A percentile compares a stretch with the other conserved stretches of the same genome.
Evolutionary conservation across 1,140 invertebrate species (phyloP).

Genomic region (Chrysomallon squamiferum): DNA sequence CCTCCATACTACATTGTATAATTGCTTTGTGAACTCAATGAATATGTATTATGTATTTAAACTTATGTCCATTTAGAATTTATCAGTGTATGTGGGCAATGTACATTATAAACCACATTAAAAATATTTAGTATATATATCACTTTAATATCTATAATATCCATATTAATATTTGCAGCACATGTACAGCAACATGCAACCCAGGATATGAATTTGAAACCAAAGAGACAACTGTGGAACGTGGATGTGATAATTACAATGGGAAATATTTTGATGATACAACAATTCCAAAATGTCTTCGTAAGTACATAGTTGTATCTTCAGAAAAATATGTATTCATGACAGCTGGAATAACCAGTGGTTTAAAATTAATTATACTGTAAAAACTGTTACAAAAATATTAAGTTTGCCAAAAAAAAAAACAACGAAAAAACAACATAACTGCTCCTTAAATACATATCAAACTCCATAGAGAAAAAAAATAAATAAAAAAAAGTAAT

Average conservation of each 20-base stretch:
- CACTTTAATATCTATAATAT: too few species aligned
- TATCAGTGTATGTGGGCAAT: too few species aligned
- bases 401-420: not conserved
- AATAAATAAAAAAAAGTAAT: not conserved
- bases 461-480: not conserved
- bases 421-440: not conserved
- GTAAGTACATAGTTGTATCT: constrained; percentile 26
- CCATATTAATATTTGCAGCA: constrained; percentile 25
- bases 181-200: constrained; percentile 30
- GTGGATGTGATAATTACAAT: constrained; percentile 24
- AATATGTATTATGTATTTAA: too few species aligned
- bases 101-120: too few species aligned
- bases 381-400: not conserved
- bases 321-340: not conserved
- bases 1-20: too few species aligned
- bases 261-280: constrained; percentile 26
- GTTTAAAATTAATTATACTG: not conserved
- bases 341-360: not conserved
- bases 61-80: too few species aligned
- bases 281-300: constrained; percentile 21
- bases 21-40: too few species aligned
- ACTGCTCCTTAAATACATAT: not conserved
- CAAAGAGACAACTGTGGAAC: constrained; percentile 14
- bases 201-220: constrained; percentile 27
- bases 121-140: too few species aligned